Base-by-base conservation (phyloP, 1,140 invertebrate genomes). In the Euwallacea fornicatus region DNA sequence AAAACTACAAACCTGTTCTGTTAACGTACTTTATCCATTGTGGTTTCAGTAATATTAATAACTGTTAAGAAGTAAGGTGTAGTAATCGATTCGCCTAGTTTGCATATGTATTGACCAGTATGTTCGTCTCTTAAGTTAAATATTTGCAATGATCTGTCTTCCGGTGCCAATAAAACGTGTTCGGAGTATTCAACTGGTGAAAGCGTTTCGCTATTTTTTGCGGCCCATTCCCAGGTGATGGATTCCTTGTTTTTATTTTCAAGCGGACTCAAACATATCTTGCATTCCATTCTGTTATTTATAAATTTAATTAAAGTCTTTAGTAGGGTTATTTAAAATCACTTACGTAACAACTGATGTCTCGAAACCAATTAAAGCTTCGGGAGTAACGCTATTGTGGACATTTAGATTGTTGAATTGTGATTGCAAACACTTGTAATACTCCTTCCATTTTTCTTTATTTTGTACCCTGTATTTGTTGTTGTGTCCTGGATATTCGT, bases 91-190 rank as follows among this genome's bases (percentile, higher is more conserved):
- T 83, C 77, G 43, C 80, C 82, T 10, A 84, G 71, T 73, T 76
- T 76, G 71, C 86, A 87, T 74, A 83, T 81, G 73, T 86, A 87
- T 69, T 82, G 73, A 15, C 86, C 86, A 33, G 79, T 81, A 76
- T 84, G 79, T 64, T 81, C 76, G 42, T 69, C 75, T 47, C 82
- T 70, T 43, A 86, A 74, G 73, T 86, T 84, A 64, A 83, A 83
- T 41, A 87, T 81, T 43, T 80, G 75, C 47, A 87, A 76, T 43
- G 74, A 75, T 75, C 77, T 79, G 62, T 84, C 82, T 42, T 82
- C 76, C 6, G 79, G 75, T 11, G 82, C 81, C 67, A 83, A 68
- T n/a, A 83, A 50, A 66, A 80, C 78, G 60, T 84, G 78, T 73
- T 85, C 81, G 41, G 75, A 78, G 58, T 73, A 76, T 66, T 82